Base-by-base conservation (phyloP, 1,140 invertebrate species). In the Camponotus vicinus region DNA sequence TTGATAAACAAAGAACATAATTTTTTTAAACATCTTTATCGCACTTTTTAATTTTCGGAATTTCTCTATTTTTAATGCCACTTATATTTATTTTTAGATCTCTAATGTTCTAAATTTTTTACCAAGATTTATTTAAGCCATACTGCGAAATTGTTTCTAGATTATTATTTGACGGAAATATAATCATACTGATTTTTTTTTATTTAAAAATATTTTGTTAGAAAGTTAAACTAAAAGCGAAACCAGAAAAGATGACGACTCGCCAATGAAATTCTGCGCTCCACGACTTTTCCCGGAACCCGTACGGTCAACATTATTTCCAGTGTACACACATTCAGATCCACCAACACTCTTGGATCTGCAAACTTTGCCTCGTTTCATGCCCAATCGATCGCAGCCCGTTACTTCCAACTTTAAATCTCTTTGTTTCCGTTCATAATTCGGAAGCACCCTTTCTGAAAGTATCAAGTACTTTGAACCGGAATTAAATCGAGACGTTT, bases 291-390 rank as follows among this genome's bases (percentile, higher is more conserved):
- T 86, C 78, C 64, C 55, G n/a, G 71, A 88, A 84, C 69, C 49
- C 78, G 57, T 73, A 92, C 87, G 90, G 90, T 93, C 92, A 93
- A 93, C 92, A 92, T 93, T 89, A 93, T 93, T 90, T 90, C 80
- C 80, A 89, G 76, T 87, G 93, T 93, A 93, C 92, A 93, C 89
- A 91, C 89, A 86, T 89, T 85, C 80, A 87, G 89, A 91, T 92
- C 88, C 87, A 83, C 70, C 71, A 69, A 83, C 75, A 80, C 63
- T 63, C 66, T 83, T 66, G 57, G 67, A 91, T 91, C 86, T 27
- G 86, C 89, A 92, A 93, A 92, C 91, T 93, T 92, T 76, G 85
- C 82, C 88, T 89, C 92, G 89, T 92, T 92, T 93, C 90, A 91
- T 92, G 90, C 91, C 78, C 92, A 91, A 92, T 93, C 91, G 91